Conservation (phyloP, 2,797 vertebrate genomes). For the Alauda arvensis region DNA sequence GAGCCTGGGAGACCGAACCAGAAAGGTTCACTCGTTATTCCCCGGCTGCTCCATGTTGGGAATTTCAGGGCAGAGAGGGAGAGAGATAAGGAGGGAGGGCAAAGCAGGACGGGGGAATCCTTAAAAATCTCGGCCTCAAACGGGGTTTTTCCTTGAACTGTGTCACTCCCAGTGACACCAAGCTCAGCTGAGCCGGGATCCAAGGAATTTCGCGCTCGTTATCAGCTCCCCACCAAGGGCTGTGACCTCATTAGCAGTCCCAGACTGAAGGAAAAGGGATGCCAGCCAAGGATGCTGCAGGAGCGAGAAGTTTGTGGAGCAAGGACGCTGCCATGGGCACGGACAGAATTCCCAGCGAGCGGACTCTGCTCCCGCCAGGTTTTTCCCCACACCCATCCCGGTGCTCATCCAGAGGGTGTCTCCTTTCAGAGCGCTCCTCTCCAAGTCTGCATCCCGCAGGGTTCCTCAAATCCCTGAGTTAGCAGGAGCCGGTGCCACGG, state of each 20-base stretch:
- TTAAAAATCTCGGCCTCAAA: background rate
- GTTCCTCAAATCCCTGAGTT: background rate
- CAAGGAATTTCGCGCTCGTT: background rate
- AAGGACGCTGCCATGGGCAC: background rate
- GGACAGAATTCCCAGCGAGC: background rate
- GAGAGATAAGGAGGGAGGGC: background rate
- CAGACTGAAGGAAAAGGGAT: background rate
- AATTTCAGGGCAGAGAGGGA: background rate
- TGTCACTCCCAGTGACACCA: background rate
- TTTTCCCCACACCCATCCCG: background rate
- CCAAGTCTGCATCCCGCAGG: background rate
- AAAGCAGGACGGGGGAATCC: background rate
- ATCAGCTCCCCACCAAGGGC: background rate
- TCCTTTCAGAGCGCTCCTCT: background rate
- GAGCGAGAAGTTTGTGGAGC: background rate
- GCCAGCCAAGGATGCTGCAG: background rate
- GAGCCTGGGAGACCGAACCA: constrained; percentile 32
- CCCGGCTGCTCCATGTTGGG: background rate
- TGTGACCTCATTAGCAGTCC: background rate
- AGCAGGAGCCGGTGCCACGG: background rate
- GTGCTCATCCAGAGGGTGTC: background rate
- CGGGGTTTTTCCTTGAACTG: background rate
- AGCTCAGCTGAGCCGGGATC: background rate
- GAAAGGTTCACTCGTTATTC: constrained; percentile 35
- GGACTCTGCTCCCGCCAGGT: background rate